Conservation (phyloP, 2,888 invertebrate species). For the Melinaea marsaeus region DNA sequence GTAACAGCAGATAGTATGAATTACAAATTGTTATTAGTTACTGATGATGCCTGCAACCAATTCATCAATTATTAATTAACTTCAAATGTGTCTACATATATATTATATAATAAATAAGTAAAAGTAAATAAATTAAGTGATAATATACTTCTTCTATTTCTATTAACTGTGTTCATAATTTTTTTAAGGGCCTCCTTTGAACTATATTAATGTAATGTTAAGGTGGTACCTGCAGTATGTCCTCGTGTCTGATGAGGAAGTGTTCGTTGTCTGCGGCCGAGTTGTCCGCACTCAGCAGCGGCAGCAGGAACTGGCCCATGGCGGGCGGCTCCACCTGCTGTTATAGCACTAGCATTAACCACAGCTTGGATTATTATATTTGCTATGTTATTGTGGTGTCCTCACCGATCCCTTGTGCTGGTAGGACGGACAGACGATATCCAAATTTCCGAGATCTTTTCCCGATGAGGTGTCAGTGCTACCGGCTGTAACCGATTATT, state of each 20-base stretch:
- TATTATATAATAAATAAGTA: too few species aligned
- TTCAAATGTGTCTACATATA: too few species aligned
- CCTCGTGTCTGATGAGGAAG: constrained; percentile 67
- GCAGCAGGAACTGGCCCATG: constrained; percentile 70
- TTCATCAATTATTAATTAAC: background rate
- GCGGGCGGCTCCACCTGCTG: constrained; percentile 56
- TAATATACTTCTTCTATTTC: too few species aligned
- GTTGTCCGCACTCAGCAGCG: constrained; percentile 57
- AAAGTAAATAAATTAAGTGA: too few species aligned
- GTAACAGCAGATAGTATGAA: constrained; percentile 5
- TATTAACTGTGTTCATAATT: background rate
- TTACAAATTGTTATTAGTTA: constrained; percentile 4
- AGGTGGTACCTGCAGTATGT: constrained; percentile 60
- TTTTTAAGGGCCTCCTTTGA: background rate
- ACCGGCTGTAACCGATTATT: constrained; percentile 43
- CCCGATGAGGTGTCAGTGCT: constrained; percentile 61
- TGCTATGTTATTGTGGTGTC: background rate
- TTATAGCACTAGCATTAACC: too few species aligned
- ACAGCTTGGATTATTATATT: too few species aligned
- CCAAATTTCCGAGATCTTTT: constrained; percentile 46
- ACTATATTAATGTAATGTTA: background rate
- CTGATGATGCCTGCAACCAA: too few species aligned
- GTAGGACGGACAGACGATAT: constrained; percentile 48
- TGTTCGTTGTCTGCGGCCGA: constrained; percentile 52
- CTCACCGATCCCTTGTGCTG: constrained; percentile 50